Evolutionary conservation across 1,140 invertebrate species (phyloP), one percentile per base, ranked within the genome.

Genomic region (Zaprionus camerounensis): DNA sequence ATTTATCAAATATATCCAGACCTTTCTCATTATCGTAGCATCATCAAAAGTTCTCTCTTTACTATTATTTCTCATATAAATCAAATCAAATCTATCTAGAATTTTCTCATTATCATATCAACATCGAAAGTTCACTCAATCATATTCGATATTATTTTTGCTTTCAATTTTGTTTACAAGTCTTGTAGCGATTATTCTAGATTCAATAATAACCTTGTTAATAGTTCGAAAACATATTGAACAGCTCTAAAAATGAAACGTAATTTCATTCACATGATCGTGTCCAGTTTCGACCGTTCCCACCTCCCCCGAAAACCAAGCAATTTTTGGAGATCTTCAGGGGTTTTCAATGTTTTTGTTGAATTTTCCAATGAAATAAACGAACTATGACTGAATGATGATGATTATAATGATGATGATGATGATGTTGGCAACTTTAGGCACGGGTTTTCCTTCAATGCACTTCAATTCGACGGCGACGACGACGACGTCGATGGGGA

Each of bases 191-290:
- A 51, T 51, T 51, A 51, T 51, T 51, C 46, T 6, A 51, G 20
- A 51, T 51, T 22, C 20, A 12, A 22, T 12, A 51, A 24, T 17
- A 17, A 20, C n/a, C n/a, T 51, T 51, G 22, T 22, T 22, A 24
- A 51, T 51, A 51, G 20, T 51, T 51, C n/a, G 11, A 4, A 22
- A 24, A 46, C n/a, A 51, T 22, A 51, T 51, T 51, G 46, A 51
- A 51, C 2, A 13, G 17, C 46, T 3, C 46, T 12, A 51, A 51
- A 51, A 51, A 22, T 51, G 46, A 51, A 51, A 51, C 46, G 20
- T 51, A 51, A 51, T 51, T 51, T 51, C 46, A 24, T 51, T 51
- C 20, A 51, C 46, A 51, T 51, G 46, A 51, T 51, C 46, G 20
- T 22, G 44, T 49, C 17, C 9, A 49, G 44, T 49, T 49, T 7